Evolutionary conservation across 1,140 invertebrate genomes (phyloP), one percentile per base, ranked within the genome.

Genomic region (Psilanteris sp.): DNA sequence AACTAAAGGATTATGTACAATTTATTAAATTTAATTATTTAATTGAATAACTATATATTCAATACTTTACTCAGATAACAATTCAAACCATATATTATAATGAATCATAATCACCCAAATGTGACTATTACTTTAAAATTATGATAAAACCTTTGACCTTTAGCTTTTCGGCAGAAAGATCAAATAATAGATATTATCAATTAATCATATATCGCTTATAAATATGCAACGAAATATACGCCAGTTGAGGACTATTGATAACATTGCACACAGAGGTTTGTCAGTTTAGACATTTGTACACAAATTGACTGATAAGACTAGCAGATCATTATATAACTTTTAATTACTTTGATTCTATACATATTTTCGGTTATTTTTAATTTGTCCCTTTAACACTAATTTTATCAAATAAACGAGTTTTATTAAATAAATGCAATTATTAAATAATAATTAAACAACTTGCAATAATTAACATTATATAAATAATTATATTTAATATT

Each of bases 261-360:
- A 37, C 32, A 48, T 48, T 62, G 57, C 43, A 61, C 41, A 1
- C 18, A 3, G 9, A 46, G n/a, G n/a, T n/a, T n/a, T n/a, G n/a
- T n/a, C n/a, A 22, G 14, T 10, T 7, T 41, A 13, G 3, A 29
- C 22, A 18, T 74, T 16, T 64, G 27, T 44, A 62, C 24, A 55
- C 31, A 48, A 64, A 73, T 39, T 48, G 57, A 66, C 52, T 43
- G 18, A 57, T 13, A 41, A 70, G 55, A 55, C 54, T 70, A 50
- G 66, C 44, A 43, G 11, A 32, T 48, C 32, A 18, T 48, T 48
- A 29, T 32, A 20, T 11, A 39, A 39, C 8, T 31, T 18, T 15
- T n/a, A 29, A n/a, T n/a, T n/a, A n/a, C n/a, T n/a, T 34, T 31
- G 4, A 31, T 18, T 16, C 16, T 55, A 20, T 54, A 14, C 9